phyloP scores from a whole-genome alignment of 1,140 invertebrate species.

The Caenorhabditis remanei region DNA sequence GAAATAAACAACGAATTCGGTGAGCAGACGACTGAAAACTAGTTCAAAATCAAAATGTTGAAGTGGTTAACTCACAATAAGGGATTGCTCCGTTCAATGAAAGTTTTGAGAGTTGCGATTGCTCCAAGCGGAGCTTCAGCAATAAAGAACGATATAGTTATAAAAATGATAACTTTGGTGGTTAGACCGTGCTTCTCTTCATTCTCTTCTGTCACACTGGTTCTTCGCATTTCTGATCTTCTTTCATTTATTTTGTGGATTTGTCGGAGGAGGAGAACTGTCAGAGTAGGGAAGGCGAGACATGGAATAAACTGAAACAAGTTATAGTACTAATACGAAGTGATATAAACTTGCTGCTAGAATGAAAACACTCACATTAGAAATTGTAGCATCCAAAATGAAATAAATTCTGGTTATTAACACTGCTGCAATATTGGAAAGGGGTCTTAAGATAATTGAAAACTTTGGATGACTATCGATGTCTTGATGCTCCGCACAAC shows the following conservation, averaged over 20 bases:
- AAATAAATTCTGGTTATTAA: neutral
- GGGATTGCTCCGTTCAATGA: neutral
- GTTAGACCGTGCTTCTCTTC: neutral
- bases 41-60: neutral
- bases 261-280: neutral
- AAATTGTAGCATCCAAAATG: neutral
- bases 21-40: neutral
- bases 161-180: neutral
- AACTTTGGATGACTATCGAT: neutral
- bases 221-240: neutral
- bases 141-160: neutral
- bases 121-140: neutral
- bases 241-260: neutral
- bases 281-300: neutral
- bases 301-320: slow-evolving; percentile 8
- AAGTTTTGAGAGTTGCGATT: neutral
- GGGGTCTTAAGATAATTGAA: neutral
- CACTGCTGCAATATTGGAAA: neutral
- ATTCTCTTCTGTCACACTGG: neutral
- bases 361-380: slow-evolving; percentile 1
- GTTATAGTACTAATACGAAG: neutral
- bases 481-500: slow-evolving; percentile 4
- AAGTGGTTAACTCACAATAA: neutral
- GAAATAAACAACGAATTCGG: neutral
- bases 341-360: neutral